phyloP scores from a whole-genome alignment of 92 coral and sea anemone genomes.

The Epizoanthus scotinus region DNA sequence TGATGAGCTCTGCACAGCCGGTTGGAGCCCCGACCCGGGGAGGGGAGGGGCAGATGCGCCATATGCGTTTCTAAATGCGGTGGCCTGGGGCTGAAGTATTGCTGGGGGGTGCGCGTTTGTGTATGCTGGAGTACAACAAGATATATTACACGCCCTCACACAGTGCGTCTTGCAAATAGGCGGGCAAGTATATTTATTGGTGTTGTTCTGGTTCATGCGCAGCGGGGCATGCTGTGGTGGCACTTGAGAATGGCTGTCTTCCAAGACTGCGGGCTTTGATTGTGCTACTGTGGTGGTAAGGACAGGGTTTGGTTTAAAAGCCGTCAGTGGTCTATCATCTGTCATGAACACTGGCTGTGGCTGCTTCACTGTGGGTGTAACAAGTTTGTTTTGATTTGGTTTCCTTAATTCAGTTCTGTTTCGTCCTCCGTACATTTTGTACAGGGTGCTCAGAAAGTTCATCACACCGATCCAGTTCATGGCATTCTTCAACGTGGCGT shows the following conservation, averaged over 20 bases:
- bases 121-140: slow-evolving; percentile 11
- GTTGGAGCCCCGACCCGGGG: slow-evolving; percentile 34
- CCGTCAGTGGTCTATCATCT: background rate
- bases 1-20: slow-evolving; percentile 31
- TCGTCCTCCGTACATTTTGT: slow-evolving; percentile 55
- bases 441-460: slow-evolving; percentile 82
- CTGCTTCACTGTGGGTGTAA: background rate
- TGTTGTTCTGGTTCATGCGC: background rate
- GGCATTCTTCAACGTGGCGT: slow-evolving; percentile 57
- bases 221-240: slow-evolving; percentile 1
- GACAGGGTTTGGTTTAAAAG: slow-evolving; percentile 1
- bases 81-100: background rate
- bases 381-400: slow-evolving; percentile 8
- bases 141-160: background rate
- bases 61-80: background rate
- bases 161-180: slow-evolving; percentile 7
- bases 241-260: background rate
- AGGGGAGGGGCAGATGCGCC: background rate
- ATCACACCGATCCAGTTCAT: slow-evolving; percentile 88
- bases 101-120: background rate
- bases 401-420: slow-evolving; percentile 26
- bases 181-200: background rate
- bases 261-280: slow-evolving; percentile 1
- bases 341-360: slow-evolving; percentile 19
- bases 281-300: background rate